Base-by-base conservation (phyloP, 1,140 invertebrate genomes). In the Drosophila ananassae region DNA sequence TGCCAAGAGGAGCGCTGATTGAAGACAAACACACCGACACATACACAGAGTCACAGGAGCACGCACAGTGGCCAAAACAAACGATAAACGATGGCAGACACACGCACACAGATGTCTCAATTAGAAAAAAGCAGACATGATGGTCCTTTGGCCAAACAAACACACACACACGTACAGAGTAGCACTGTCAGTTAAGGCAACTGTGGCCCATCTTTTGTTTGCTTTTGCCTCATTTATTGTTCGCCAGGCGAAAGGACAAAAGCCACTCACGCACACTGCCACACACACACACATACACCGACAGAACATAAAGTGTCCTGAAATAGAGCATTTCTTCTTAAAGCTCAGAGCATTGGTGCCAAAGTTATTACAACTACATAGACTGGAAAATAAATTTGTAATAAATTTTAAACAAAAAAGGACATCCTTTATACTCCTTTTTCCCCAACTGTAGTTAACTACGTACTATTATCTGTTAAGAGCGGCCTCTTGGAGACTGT, bases 141-240 rank as follows among this genome's bases (percentile, higher is more conserved):
- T 75, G 74, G 82, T 87, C 78, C 77, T 78, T 82, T 75, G 51
- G 78, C 51, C 44, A 53, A 24, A 66, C 28, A 46, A 46, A 58
- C 57, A 71, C 39, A 46, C 54, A 30, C 51, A 51, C 37, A 21
- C 34, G n/a, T 17, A 25, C 3, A n/a, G 2, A n/a, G 21, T 21
- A 21, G 32, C n/a, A 37, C 10, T 25, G 32, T 13, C 30, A 22
- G 46, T 37, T 22, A 37, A 57, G 57, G 54, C 32, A 63, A 47
- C 48, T 69, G 52, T 47, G 69, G 56, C 66, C 74, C 63, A 60
- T 82, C 64, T 79, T 87, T 87, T 87, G 83, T 89, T 89, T 89
- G 83, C 75, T 54, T 82, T 89, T 55, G 78, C 79, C 79, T 82
- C 83, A 75, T 87, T 87, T 87, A 82, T 87, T 82, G 82, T 85